Evolutionary conservation across 2,797 vertebrate species (phyloP).

Genomic region (Aphelocoma californica): DNA sequence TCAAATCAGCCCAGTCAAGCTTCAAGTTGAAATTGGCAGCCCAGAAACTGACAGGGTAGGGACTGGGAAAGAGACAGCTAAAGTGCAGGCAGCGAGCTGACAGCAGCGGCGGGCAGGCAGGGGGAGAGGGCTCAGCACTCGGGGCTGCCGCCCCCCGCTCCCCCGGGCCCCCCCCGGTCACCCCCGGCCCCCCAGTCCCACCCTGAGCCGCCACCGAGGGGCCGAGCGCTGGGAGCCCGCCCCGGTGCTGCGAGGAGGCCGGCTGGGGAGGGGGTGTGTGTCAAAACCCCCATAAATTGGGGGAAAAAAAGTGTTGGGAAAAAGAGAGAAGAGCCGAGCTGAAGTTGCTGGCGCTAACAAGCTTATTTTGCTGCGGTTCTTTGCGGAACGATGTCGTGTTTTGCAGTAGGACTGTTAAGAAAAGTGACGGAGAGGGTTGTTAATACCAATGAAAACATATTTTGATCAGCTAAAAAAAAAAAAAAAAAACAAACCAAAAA

Average conservation of each 20-base stretch:
- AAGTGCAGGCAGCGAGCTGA: conserved; percentile 83
- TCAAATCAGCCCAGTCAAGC: conserved; percentile 98
- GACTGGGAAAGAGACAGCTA: conserved; percentile 85
- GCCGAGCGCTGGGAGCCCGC: not conserved
- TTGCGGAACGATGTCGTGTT: not conserved
- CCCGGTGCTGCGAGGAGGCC: not conserved
- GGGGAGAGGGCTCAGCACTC: conserved; percentile 43
- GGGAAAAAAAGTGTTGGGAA: not conserved
- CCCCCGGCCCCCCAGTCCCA: not conserved
- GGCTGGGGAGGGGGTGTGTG: not conserved
- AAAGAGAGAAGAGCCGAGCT: conserved; percentile 19
- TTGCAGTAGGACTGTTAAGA: not conserved
- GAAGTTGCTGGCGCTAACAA: conserved; percentile 41
- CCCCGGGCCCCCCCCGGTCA: not conserved
- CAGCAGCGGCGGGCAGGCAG: conserved; percentile 76
- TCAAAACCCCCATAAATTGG: not conserved
- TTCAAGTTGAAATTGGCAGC: conserved; percentile 98
- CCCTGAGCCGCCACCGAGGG: not conserved
- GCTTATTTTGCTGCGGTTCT: not conserved
- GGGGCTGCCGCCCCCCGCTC: not conserved
- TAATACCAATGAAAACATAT: conserved; percentile 14
- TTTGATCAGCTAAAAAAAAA: conserved; percentile 42
- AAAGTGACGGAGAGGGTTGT: conserved; percentile 1
- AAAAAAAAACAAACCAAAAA: too few relatives aligned
- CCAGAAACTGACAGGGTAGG: conserved; percentile 91